Conservation (phyloP, 2,888 invertebrate species). For the Chelonus formosanus region DNA sequence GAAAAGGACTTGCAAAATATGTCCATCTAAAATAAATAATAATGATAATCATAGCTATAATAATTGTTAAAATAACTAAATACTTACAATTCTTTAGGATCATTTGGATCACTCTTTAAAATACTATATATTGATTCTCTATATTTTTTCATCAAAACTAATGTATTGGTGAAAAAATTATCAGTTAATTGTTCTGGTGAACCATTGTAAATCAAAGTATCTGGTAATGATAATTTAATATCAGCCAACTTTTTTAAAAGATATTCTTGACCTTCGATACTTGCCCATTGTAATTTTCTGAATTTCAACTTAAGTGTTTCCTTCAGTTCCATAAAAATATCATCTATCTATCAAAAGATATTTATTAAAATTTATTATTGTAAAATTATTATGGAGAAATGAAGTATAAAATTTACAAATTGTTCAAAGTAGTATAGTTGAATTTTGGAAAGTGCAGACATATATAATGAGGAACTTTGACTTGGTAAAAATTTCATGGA, state of each 20-base stretch:
- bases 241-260: slow-evolving; percentile 44
- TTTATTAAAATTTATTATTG: not conserved
- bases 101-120: slow-evolving; percentile 38
- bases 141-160: slow-evolving; percentile 46
- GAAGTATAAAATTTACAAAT: too few species aligned
- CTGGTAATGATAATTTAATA: slow-evolving; percentile 44
- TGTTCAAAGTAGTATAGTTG: slow-evolving; percentile 34
- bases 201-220: slow-evolving; percentile 36
- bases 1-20: slow-evolving; percentile 49
- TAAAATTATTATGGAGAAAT: not conserved
- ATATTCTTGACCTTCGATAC: slow-evolving; percentile 29
- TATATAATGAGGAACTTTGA: slow-evolving; percentile 49
- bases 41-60: not conserved
- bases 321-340: slow-evolving; percentile 44
- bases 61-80: not conserved
- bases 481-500: slow-evolving; percentile 42
- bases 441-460: slow-evolving; percentile 45
- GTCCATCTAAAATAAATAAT: slow-evolving; percentile 46
- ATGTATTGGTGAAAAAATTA: slow-evolving; percentile 49
- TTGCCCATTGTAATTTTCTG: slow-evolving; percentile 39
- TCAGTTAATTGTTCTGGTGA: slow-evolving; percentile 41
- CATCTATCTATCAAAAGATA: slow-evolving; percentile 38
- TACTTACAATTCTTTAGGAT: slow-evolving; percentile 48
- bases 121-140: slow-evolving; percentile 46
- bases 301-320: slow-evolving; percentile 43